A percentile compares a stretch with the other conserved stretches of the same genome.
Conservation (phyloP, 1,140 invertebrate species). For the Drosophila pachea region DNA sequence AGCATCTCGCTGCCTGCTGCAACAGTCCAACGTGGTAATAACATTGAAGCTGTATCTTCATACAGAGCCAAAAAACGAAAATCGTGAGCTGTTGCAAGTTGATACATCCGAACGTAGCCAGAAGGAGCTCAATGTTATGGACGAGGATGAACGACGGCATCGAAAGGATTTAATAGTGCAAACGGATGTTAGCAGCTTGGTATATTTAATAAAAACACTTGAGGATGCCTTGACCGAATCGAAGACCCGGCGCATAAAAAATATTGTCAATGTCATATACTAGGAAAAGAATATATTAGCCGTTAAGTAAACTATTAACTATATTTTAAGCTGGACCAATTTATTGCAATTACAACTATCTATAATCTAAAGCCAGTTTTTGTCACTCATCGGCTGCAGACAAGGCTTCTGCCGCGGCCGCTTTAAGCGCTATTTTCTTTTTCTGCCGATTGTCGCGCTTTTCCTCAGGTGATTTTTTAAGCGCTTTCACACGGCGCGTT, state of each 20-base stretch:
- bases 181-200: constrained; percentile 66
- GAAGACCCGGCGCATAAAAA: constrained; percentile 67
- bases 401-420: constrained; percentile 59
- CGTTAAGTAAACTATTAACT: constrained; percentile 46
- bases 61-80: constrained; percentile 73
- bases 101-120: constrained; percentile 48
- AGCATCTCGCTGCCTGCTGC: constrained; percentile 58
- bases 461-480: constrained; percentile 87
- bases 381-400: constrained; percentile 26
- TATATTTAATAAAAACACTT: constrained; percentile 68
- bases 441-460: constrained; percentile 82
- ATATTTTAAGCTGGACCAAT: constrained; percentile 70
- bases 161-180: constrained; percentile 72
- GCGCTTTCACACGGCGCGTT: constrained; percentile 95
- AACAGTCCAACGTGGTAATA: constrained; percentile 58
- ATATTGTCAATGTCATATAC: constrained; percentile 71
- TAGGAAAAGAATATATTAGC: constrained; percentile 30
- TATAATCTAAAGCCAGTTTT: constrained; percentile 33
- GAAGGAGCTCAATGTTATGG: constrained; percentile 48
- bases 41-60: constrained; percentile 73
- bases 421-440: constrained; percentile 79
- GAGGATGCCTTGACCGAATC: constrained; percentile 72
- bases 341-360: constrained; percentile 66
- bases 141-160: constrained; percentile 66
- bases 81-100: constrained; percentile 60